Conservation (phyloP, 2,888 invertebrate species). For the Drosophila setosimentum region DNA sequence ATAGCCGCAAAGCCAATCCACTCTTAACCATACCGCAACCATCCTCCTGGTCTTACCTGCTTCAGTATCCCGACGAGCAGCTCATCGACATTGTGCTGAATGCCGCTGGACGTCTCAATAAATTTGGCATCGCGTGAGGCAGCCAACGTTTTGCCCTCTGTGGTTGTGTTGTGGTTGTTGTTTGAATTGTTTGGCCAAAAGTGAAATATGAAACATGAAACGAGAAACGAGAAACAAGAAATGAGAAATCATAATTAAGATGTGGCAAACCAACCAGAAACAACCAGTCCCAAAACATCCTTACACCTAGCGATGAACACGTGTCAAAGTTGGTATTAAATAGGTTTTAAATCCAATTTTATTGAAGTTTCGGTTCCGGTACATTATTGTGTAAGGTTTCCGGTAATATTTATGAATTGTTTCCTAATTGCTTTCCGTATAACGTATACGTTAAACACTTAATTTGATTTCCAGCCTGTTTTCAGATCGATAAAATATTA, state of each 20-base stretch:
- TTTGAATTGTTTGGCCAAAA: slow-evolving; percentile 4
- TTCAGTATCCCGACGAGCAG: slow-evolving; percentile 96
- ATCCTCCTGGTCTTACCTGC: slow-evolving; percentile 86
- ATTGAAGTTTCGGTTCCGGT: background rate
- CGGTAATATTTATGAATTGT: background rate
- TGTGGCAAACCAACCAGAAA: slow-evolving; percentile 7
- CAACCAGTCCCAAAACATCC: background rate
- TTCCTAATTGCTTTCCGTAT: background rate
- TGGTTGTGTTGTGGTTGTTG: background rate
- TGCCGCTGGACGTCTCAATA: slow-evolving; percentile 97
- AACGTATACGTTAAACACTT: background rate
- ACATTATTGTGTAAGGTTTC: too few relatives aligned
- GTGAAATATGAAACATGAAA: slow-evolving; percentile 34
- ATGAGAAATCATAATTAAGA: slow-evolving; percentile 70
- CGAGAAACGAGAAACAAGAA: slow-evolving; percentile 17
- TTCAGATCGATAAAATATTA: background rate
- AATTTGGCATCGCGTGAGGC: slow-evolving; percentile 96
- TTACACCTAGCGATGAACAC: slow-evolving; percentile 4
- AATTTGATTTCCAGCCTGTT: background rate
- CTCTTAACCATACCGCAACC: slow-evolving; percentile 15
- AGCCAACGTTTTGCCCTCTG: slow-evolving; percentile 97
- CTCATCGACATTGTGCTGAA: slow-evolving; percentile 98
- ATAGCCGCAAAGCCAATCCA: slow-evolving; percentile 41
- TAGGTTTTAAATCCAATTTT: background rate
- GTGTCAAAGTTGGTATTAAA: background rate